phyloP scores from a whole-genome alignment of 2,797 vertebrate genomes.

The Thamnophis elegans region DNA sequence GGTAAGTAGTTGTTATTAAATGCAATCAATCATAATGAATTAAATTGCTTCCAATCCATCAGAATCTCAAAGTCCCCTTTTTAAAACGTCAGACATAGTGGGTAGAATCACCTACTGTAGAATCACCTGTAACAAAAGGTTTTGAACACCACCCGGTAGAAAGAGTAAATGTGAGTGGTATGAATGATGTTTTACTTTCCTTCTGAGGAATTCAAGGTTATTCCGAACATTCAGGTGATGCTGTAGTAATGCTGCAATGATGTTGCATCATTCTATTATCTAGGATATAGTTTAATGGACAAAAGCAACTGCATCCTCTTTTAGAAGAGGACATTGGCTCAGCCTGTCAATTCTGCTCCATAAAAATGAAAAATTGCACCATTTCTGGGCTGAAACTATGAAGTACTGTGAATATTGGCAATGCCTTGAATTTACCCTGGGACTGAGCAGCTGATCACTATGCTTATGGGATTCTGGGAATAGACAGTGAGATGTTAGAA shows the following conservation, averaged over 20 bases:
- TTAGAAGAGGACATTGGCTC: conserved; percentile 17
- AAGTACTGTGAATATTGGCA: background rate
- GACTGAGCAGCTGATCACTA: conserved; percentile 5
- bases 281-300: conserved; percentile 16
- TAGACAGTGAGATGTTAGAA: background rate
- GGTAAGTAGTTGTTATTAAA: background rate
- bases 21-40: background rate
- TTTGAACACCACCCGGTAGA: background rate
- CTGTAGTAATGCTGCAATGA: background rate
- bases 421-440: background rate
- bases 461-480: background rate
- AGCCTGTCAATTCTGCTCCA: conserved; percentile 15
- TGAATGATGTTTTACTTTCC: background rate
- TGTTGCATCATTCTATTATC: conserved; percentile 6
- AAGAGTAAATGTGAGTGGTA: background rate
- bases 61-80: background rate
- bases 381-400: background rate
- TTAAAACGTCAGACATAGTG: background rate
- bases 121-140: background rate
- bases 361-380: conserved; percentile 26
- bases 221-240: background rate
- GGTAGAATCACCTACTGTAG: background rate
- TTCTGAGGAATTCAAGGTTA: conserved; percentile 17
- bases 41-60: background rate
- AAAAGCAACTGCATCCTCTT: conserved; percentile 8